Base-by-base conservation (phyloP, 2,113 vertebrate species). In the Leucoraja erinaceus region DNA sequence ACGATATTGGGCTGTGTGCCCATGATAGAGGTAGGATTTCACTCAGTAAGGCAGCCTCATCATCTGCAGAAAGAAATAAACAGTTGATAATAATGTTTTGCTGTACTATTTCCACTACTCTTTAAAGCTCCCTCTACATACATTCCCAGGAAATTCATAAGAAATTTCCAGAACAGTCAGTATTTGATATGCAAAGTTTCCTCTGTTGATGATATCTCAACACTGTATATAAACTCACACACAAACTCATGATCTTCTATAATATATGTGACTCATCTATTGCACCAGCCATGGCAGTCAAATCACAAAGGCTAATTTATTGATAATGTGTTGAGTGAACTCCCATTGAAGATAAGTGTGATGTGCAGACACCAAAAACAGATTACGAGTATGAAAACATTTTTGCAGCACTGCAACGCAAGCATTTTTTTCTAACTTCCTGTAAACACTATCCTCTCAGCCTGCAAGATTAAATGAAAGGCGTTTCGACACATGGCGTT, bases 1-100 rank as follows among this genome's bases (percentile, higher is more conserved):
- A 78, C 20, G n/a, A 38, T 18, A 70, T 12, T 14, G 93, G 68
- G n/a, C 81, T 79, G 3, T 61, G n/a, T 0, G 76, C 92, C 76
- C 72, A 74, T 63, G 63, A 84, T 56, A n/a, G 93, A 11, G 76
- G 70, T 70, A 94, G 93, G 70, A 94, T 91, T 28, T 94, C 92
- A 70, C 54, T 86, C 22, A 92, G 70, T 93, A 94, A 25, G 14
- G 63, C 93, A 28, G 93, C 78, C 93, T 95, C 94, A 93, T 94
- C 77, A 63, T 95, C 96, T 96, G 75, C 70, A 93, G 74, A n/a
- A 93, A 93, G 79, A 18, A 22, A 14, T 59, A 68, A 25, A 54
- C 0, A 68, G 68, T 72, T 72, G 66, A 6, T 38, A 68, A 90
- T 63, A 14, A 22, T 68, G 86, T 59, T 84, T 84, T 84, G 54